Percentiles rank a stretch among this genome's conserved stretches.
phyloP scores from a whole-genome alignment of 2,113 vertebrate species.

The Labrus mixtus region DNA sequence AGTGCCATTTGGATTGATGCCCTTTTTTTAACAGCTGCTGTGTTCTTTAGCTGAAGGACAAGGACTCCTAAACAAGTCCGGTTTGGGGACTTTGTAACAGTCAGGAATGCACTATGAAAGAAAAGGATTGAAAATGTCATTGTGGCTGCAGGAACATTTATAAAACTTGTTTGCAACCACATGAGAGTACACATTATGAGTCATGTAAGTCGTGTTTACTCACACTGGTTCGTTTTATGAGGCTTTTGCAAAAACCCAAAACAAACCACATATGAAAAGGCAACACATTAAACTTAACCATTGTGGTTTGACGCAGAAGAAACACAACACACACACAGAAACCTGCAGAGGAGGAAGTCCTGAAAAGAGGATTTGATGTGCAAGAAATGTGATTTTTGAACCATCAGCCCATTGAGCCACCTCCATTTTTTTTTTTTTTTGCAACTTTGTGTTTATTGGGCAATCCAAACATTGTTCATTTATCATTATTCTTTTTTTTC shows the following conservation, averaged over 20 bases:
- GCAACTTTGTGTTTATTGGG: no score
- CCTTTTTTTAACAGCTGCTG: background rate
- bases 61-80: no score
- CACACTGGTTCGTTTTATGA: constrained; percentile 31
- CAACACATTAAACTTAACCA: constrained; percentile 19
- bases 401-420: no score
- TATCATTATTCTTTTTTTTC: no score
- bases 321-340: background rate
- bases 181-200: constrained; percentile 2
- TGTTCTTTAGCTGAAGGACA: no score
- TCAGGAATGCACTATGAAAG: no score
- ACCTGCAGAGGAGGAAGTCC: no score
- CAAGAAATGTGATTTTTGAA: no score
- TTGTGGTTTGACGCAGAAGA: background rate
- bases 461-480: no score
- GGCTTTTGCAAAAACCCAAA: background rate
- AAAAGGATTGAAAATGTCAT: background rate
- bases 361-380: no score
- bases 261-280: constrained; percentile 40
- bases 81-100: no score
- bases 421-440: no score
- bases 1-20: background rate
- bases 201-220: constrained; percentile 25
- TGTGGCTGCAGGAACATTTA: background rate
- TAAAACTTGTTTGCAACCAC: background rate